These are phyloP conservation scores for Diaphora mendica DNA, from an alignment of 2,888 invertebrate genomes.

Conservation along the genomic window DNA sequence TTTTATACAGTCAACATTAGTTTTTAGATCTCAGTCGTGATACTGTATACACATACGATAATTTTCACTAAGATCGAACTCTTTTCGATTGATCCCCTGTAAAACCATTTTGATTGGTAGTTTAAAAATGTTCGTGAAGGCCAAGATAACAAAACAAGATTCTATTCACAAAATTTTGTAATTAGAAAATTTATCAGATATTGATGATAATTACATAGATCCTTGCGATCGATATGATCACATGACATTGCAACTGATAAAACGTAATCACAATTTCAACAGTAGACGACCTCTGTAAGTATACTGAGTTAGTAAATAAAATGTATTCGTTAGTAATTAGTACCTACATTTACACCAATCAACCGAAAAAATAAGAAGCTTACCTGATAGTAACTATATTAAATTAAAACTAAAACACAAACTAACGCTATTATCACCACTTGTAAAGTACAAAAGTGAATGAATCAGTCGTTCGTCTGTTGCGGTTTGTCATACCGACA, in stretches of 20 bases:
- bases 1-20: background rate
- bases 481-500: constrained; percentile 56
- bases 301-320: constrained; percentile 44
- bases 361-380: constrained; percentile 23
- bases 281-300: constrained; percentile 63
- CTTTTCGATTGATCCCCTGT: background rate
- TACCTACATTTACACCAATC: constrained; percentile 7
- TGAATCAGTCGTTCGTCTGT: constrained; percentile 48
- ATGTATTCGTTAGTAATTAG: constrained; percentile 6
- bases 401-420: constrained; percentile 37
- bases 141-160: background rate
- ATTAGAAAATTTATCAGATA: background rate
- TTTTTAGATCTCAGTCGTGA: background rate
- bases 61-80: background rate
- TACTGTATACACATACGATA: background rate
- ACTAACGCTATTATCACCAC: constrained; percentile 44
- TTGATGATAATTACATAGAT: constrained; percentile 9
- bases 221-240: constrained; percentile 24
- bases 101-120: background rate
- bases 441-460: constrained; percentile 45
- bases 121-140: background rate
- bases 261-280: constrained; percentile 22
- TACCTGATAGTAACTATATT: constrained; percentile 44
- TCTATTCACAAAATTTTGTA: background rate
- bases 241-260: constrained; percentile 32